Evolutionary conservation across 1,140 invertebrate species (phyloP), one percentile per base, ranked within the genome.

Genomic region (Choristoneura fumiferana): DNA sequence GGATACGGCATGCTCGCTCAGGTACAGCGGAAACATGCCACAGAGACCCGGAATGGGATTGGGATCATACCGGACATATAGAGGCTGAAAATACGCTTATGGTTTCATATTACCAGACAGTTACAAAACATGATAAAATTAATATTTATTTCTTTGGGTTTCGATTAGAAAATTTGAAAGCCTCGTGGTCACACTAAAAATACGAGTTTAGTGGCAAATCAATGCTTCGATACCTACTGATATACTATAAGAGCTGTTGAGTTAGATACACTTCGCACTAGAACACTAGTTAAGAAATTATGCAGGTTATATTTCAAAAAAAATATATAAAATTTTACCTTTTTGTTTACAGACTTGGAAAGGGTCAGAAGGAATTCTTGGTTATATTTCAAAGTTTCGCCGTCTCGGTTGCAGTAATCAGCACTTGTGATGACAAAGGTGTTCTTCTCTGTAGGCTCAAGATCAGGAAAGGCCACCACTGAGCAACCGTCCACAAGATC

Each of bases 331-430:
- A 54, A 13, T 54, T 57, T 37, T 52, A 87, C 84, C 71, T 81
- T 78, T 60, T 70, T 81, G 3, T 73, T 68, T 4, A 77, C 49
- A 45, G 84, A 84, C 12, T 81, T 84, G 3, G 78, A 73, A 0
- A 87, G 58, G 1, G 74, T 73, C 10, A 89, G 67, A 13, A 87
- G 63, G 63, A 89, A 89, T 56, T 87, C 82, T 69, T 89, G 86
- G 57, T 89, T 84, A 66, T 79, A 89, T 62, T 89, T 89, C 8
- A 89, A 58, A 3, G 49, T 35, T 60, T 89, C 86, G 4, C 73
- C 76, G 12, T 77, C 65, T 14, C 84, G 67, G 18, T 86, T 72
- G 57, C 86, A 89, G 57, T 87, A 86, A 57, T 89, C 86, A 33
- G 84, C 71, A 37, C 82, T 89, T 2, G 80, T 80, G 40, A 89